Evolutionary conservation across 2,888 invertebrate genomes (phyloP).

Genomic region (Ommatoiulus sabulosus): DNA sequence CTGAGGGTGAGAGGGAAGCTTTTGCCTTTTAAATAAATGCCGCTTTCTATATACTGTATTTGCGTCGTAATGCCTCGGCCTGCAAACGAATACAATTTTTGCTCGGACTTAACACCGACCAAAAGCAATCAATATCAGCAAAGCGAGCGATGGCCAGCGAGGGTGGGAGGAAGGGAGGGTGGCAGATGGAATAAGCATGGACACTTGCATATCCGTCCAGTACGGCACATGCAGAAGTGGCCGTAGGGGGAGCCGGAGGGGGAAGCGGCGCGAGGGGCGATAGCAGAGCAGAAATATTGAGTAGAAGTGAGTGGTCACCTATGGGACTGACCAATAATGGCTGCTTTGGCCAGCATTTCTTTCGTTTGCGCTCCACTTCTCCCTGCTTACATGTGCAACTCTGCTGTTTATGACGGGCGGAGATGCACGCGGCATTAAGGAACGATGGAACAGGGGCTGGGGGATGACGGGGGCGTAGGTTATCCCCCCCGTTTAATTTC

Average conservation of each 20-base stretch:
- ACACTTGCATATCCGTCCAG: not conserved
- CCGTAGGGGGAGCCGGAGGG: slow-evolving; percentile 18
- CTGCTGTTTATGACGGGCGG: slow-evolving; percentile 1
- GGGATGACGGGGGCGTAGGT: not conserved
- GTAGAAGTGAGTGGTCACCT: slow-evolving; percentile 46
- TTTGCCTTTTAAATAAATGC: not conserved
- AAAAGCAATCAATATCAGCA: slow-evolving; percentile 51
- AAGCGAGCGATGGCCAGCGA: not conserved
- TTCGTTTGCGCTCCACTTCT: slow-evolving; percentile 18
- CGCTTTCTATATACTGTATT: not conserved
- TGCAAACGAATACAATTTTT: slow-evolving; percentile 39
- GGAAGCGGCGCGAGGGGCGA: not conserved
- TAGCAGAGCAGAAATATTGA: not conserved
- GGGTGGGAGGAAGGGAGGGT: not conserved
- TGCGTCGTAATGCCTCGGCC: slow-evolving; percentile 28
- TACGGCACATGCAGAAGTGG: not conserved
- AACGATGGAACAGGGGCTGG: not conserved
- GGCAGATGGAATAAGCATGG: not conserved
- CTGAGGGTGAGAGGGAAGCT: not conserved
- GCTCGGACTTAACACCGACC: slow-evolving; percentile 37
- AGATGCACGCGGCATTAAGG: not conserved
- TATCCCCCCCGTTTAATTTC: not conserved
- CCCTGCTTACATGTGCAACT: not conserved
- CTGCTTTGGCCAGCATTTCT: not conserved
- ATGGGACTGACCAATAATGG: slow-evolving; percentile 49